Evolutionary conservation across 2,888 invertebrate species (phyloP), one percentile per base, ranked within the genome.

Genomic region (Argyresthia goedartella): DNA sequence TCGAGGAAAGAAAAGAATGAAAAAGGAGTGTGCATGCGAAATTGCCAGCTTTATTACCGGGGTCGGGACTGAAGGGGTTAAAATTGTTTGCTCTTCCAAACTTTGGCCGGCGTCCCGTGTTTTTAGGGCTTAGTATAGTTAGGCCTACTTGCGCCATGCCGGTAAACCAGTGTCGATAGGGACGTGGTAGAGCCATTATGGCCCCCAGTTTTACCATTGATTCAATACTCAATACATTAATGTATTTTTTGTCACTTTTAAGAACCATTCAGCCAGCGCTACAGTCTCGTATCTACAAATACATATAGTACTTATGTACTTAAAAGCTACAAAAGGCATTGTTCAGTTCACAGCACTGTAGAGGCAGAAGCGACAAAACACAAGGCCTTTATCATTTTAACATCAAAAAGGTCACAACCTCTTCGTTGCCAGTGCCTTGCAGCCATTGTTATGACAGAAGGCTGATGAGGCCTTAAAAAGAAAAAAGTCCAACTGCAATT

Each of bases 41-140:
- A 73, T 67, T 67, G 66, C 67, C 54, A 62, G 62, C 65, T 73
- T 76, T 75, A 79, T 77, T 75, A 73, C 60, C 60, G 53, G 63
- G 63, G 63, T 65, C 59, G 59, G 25, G 10, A 16, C 41, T 11
- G 60, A 61, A 63, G 65, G 68, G 66, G 52, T 55, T 61, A 59
- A 56, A 52, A 54, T 55, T 53, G 39, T 46, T 51, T 39, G 51
- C 45, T 14, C n/a, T 25, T 35, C 35, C 44, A 34, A 50, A 50
- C 34, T 50, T 50, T 43, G 50, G 13, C 43, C 33, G 11, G 50
- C 25, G 50, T 10, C 35, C 33, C 9, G 16, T n/a, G 16, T 25
- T 25, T 25, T 25, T 6, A 2, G 6, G 25, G 25, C 25, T 25
- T 25, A 25, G 25, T 6, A 25, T 25, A 25, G 25, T 25, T 25